Conservation (phyloP, 2,888 invertebrate genomes). For the Papilio elwesi region DNA sequence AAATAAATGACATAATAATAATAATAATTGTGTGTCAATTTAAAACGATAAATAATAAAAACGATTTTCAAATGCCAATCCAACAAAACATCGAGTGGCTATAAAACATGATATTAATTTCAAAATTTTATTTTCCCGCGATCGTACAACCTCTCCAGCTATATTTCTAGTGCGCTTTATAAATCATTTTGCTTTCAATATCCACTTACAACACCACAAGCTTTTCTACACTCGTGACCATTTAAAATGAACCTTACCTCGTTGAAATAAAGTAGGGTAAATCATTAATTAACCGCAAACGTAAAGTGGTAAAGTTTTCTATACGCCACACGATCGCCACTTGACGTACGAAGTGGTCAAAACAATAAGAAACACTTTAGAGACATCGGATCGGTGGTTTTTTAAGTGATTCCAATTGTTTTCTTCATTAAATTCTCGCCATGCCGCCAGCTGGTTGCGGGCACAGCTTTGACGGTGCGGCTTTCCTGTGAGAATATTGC, state of each 20-base stretch:
- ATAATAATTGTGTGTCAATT: no score
- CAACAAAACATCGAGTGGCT: constrained; percentile 48
- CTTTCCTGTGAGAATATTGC: constrained; percentile 78
- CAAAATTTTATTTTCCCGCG: constrained; percentile 54
- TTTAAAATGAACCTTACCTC: constrained; percentile 47
- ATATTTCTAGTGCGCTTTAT: constrained; percentile 65
- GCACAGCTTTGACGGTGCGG: constrained; percentile 49
- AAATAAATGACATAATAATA: no score
- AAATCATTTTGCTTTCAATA: constrained; percentile 76
- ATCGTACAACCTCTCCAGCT: constrained; percentile 53
- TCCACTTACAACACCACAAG: constrained; percentile 67
- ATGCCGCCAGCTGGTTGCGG: constrained; percentile 54
- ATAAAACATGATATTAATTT: constrained; percentile 62
- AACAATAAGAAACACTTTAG: constrained; percentile 72
- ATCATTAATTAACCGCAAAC: constrained; percentile 36
- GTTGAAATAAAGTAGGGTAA: constrained; percentile 41
- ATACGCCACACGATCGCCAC: constrained; percentile 72
- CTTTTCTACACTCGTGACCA: constrained; percentile 19
- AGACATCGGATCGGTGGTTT: constrained; percentile 72
- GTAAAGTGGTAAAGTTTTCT: constrained; percentile 49
- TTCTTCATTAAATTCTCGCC: constrained; percentile 60
- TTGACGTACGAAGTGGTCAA: constrained; percentile 74
- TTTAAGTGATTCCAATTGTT: constrained; percentile 67
- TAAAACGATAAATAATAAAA: constrained; percentile 13
- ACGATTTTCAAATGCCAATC: constrained; percentile 32